phyloP scores from a whole-genome alignment of 1,140 invertebrate species.

The Rhyacophila brunnea region DNA sequence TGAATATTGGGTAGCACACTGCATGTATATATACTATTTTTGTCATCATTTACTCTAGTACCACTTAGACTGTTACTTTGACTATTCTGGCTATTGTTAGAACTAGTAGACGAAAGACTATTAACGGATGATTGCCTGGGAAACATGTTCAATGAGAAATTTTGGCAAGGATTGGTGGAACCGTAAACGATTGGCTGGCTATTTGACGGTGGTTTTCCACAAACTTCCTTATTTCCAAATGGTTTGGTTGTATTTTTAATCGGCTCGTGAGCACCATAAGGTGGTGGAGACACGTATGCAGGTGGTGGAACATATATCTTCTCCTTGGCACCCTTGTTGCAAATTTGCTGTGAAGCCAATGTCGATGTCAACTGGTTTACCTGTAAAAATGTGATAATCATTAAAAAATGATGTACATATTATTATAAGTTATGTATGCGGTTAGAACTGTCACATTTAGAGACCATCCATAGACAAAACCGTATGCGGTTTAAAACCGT shows the following conservation, averaged over 20 bases:
- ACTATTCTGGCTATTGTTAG: background rate
- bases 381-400: conserved; percentile 4
- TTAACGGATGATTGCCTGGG: background rate
- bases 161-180: too few relatives aligned
- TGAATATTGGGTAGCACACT: too few relatives aligned
- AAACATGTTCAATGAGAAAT: background rate
- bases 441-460: too few relatives aligned
- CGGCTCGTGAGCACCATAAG: conserved; percentile 39
- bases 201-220: too few relatives aligned
- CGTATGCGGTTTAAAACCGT: too few relatives aligned
- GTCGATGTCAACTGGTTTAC: conserved; percentile 14
- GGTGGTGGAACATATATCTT: conserved; percentile 32
- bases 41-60: background rate
- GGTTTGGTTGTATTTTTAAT: conserved; percentile 4
- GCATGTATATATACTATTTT: too few relatives aligned
- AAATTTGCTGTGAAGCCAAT: conserved; percentile 7
- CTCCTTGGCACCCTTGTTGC: conserved; percentile 9
- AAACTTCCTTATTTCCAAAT: background rate
- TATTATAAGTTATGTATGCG: too few relatives aligned
- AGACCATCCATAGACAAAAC: too few relatives aligned
- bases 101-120: background rate
- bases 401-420: too few relatives aligned
- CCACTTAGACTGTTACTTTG: background rate
- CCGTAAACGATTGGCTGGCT: too few relatives aligned
- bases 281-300: conserved; percentile 45